phyloP scores from a whole-genome alignment of 2,797 vertebrate genomes.

The Toxotes lorentzi region DNA sequence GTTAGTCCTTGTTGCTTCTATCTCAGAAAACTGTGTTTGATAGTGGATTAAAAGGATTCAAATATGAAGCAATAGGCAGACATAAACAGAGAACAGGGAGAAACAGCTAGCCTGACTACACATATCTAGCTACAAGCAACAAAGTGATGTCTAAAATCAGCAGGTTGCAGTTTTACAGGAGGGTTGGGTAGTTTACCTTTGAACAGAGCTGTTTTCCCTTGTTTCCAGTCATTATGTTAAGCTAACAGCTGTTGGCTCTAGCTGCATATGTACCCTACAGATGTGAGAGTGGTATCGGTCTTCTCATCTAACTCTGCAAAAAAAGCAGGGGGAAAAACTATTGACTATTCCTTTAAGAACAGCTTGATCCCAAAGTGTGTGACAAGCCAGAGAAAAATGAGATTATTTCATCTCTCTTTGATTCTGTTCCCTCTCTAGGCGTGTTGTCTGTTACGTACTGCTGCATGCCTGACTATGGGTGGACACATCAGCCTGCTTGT shows the following conservation, averaged over 20 bases:
- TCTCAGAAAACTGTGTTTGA: slow-evolving; percentile 2
- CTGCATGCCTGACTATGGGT: slow-evolving; percentile 74
- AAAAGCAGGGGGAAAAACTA: too few relatives aligned
- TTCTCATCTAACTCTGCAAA: background rate
- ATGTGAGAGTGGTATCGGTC: background rate
- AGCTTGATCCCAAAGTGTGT: slow-evolving; percentile 10
- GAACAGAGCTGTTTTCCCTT: background rate
- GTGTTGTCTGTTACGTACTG: slow-evolving; percentile 56
- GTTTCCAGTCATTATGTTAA: background rate
- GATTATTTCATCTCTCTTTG: slow-evolving; percentile 32
- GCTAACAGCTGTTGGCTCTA: background rate
- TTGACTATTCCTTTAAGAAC: background rate
- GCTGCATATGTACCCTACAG: background rate
- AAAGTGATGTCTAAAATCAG: background rate
- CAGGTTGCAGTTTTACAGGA: background rate
- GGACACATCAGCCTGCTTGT: slow-evolving; percentile 80
- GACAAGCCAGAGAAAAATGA: slow-evolving; percentile 21
- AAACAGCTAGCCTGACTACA: background rate
- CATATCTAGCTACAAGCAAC: background rate
- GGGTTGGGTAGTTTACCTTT: background rate
- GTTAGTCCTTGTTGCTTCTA: background rate
- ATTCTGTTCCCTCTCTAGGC: slow-evolving; percentile 51
- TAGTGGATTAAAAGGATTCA: slow-evolving; percentile 3
- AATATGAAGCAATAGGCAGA: background rate
- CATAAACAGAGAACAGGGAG: background rate